phyloP scores from a whole-genome alignment of 2,888 invertebrate species.

The Liodrosophila aerea region DNA sequence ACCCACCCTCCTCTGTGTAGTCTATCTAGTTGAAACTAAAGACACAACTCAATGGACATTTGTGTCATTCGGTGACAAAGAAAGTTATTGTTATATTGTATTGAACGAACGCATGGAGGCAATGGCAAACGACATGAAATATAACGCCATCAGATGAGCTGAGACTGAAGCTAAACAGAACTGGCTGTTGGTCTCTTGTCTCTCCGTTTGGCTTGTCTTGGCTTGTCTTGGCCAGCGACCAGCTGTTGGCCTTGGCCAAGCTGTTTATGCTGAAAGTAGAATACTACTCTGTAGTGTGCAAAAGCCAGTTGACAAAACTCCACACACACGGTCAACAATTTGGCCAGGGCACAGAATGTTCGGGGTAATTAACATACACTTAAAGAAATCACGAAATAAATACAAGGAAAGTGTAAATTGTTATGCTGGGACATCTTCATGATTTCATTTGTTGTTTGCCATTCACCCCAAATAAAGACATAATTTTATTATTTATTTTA shows the following conservation, averaged over 20 bases:
- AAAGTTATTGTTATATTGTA: conserved; percentile 39
- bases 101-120: conserved; percentile 11
- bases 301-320: conserved; percentile 58
- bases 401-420: too few relatives aligned
- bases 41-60: conserved; percentile 31
- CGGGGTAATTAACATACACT: conserved; percentile 41
- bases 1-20: too few relatives aligned
- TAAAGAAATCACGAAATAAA: not conserved
- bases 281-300: conserved; percentile 29
- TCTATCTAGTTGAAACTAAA: conserved; percentile 16
- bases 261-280: conserved; percentile 69
- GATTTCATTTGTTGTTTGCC: too few relatives aligned
- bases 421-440: too few relatives aligned
- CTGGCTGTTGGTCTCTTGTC: conserved; percentile 22
- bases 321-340: conserved; percentile 16
- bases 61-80: conserved; percentile 35
- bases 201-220: conserved; percentile 12
- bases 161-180: conserved; percentile 15
- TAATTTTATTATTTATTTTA: too few relatives aligned
- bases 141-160: conserved; percentile 35
- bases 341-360: conserved; percentile 18
- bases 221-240: conserved; percentile 30
- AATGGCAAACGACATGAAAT: conserved; percentile 44
- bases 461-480: too few relatives aligned
- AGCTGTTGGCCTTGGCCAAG: conserved; percentile 59